Evolutionary conservation across 2,113 vertebrate species (phyloP), one percentile per base, ranked within the genome.

Genomic region (Pavo muticus): DNA sequence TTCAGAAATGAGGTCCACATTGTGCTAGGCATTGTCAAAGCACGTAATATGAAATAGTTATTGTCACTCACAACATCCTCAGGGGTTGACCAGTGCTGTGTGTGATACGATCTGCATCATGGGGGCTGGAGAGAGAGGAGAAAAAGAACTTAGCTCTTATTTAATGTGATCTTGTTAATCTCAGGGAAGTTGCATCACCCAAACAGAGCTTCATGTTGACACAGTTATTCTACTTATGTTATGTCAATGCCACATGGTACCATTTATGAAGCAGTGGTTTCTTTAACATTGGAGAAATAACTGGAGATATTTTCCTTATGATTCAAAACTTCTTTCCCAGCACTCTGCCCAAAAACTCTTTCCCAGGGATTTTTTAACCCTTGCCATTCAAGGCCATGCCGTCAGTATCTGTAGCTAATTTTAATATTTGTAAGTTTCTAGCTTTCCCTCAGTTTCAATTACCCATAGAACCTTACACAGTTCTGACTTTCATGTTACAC

Each of bases 31-130:
- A 4, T n/a, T 73, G 45, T 54, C 85, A 73, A 91, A 68, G 25
- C 47, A 27, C 48, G 70, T 74, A 64, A 87, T 68, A n/a, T 1
- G 39, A 80, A 72, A 60, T 5, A 74, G 19, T 21, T 21, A 27
- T 69, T 78, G 57, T 77, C 73, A 56, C 57, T 88, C 88, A 65
- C 20, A 68, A 29, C 70, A 71, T 71, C 94, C 92, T 88, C 52
- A n/a, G 83, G 56, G 32, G 12, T 7, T 84, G 77, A 67, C 57
- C 94, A 92, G 20, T 60, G 69, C 56, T 47, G 15, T 5, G 1
- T 37, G 39, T 32, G 72, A 39, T 45, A 56, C 60, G n/a, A 72
- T 50, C 9, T 32, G 14, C 42, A 15, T 60, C 35, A 12, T 57
- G 56, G 32, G 32, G 32, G 7, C 80, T 88, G 16, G 37, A 50